A percentile compares a stretch with the other conserved stretches of the same genome.
These are phyloP conservation scores for Sialis lutaria DNA, from an alignment of 2,888 invertebrate genomes.

Conservation along the genomic window DNA sequence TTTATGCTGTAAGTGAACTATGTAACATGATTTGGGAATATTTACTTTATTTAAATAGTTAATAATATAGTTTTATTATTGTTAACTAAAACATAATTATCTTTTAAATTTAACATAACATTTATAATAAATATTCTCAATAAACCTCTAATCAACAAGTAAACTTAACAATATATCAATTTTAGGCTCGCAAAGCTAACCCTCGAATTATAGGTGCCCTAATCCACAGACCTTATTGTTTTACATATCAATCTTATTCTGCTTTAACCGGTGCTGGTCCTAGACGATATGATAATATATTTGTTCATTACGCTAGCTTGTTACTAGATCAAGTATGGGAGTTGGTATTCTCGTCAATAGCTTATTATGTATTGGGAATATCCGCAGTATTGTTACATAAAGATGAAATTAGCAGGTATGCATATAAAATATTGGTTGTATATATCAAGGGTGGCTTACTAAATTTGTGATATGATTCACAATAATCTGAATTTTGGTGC, in stretches of 20 bases:
- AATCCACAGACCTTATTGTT: constrained; percentile 53
- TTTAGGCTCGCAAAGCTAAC: constrained; percentile 44
- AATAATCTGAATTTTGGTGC: too few species aligned
- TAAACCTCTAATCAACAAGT: neutral
- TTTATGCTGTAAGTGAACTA: constrained; percentile 39
- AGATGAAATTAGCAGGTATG: constrained; percentile 49
- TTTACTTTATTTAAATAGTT: too few species aligned
- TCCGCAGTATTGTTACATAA: constrained; percentile 56
- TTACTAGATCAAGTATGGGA: constrained; percentile 36
- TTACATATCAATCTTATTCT: constrained; percentile 38
- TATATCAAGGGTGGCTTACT: too few species aligned
- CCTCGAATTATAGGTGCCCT: constrained; percentile 56
- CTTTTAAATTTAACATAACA: neutral
- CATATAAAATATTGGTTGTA: constrained; percentile 9
- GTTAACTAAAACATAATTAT: neutral
- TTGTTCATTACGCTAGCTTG: constrained; percentile 28
- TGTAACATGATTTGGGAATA: too few species aligned
- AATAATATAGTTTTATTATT: constrained; percentile 2
- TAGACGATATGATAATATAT: constrained; percentile 28
- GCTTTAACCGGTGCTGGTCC: constrained; percentile 31
- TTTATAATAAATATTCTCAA: neutral
- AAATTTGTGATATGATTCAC: too few species aligned
- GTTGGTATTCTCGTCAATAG: constrained; percentile 37
- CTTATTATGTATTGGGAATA: constrained; percentile 38
- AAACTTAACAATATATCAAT: constrained; percentile 3